phyloP scores from a whole-genome alignment of 2,888 invertebrate species.

The Sarcophaga variegata region DNA sequence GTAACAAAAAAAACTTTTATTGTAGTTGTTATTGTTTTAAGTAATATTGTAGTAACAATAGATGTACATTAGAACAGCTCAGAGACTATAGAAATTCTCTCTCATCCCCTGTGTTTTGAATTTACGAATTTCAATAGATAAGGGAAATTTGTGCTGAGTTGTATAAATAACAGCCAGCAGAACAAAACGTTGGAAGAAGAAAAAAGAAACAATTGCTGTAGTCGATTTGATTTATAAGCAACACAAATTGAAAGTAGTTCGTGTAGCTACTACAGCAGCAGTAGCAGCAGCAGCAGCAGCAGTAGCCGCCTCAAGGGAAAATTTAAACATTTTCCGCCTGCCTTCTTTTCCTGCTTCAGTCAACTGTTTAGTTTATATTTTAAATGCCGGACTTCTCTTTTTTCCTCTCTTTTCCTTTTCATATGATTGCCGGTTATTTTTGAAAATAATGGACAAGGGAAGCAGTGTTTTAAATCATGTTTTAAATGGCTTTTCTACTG shows the following conservation, averaged over 20 bases:
- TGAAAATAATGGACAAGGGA: neutral
- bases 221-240: neutral
- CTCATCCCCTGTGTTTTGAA: neutral
- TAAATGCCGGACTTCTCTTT: neutral
- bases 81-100: too few species aligned
- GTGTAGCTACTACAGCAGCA: neutral
- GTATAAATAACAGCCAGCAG: neutral
- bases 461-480: constrained; percentile 2
- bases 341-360: constrained; percentile 9
- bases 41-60: neutral
- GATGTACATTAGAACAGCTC: neutral
- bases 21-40: neutral
- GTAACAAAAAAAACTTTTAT: neutral
- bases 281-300: neutral
- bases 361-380: neutral
- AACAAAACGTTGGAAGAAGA: neutral
- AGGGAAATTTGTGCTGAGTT: constrained; percentile 11
- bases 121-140: constrained; percentile 35
- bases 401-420: neutral
- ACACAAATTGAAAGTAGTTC: neutral
- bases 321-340: constrained; percentile 9
- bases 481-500: neutral
- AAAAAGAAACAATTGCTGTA: constrained; percentile 9
- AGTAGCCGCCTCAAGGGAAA: constrained; percentile 25
- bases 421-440: neutral